A percentile compares a stretch with the other conserved stretches of the same genome.
Conservation (phyloP, 2,888 invertebrate genomes). For the Belgica antarctica region DNA sequence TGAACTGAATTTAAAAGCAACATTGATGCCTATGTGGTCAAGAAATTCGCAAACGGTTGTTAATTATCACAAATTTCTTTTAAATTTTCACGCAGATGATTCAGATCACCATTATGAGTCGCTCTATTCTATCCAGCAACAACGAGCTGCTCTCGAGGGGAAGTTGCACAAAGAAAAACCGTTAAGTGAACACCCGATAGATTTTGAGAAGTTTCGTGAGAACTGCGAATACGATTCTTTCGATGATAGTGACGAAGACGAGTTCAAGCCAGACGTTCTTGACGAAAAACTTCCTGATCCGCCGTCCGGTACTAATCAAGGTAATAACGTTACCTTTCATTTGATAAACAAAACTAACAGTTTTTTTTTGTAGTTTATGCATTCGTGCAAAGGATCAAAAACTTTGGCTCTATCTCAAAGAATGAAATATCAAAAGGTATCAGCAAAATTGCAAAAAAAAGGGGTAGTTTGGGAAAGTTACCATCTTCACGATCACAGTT, state of each 20-base stretch:
- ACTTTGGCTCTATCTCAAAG: constrained; percentile 60
- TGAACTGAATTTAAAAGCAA: not conserved
- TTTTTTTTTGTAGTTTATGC: too few species aligned
- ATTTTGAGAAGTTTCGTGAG: constrained; percentile 47
- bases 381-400: constrained; percentile 66
- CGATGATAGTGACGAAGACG: constrained; percentile 67
- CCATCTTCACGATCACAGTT: constrained; percentile 27
- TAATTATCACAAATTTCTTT: constrained; percentile 44
- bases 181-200: constrained; percentile 31
- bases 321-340: too few species aligned
- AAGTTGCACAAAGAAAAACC: constrained; percentile 33
- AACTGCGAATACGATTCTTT: constrained; percentile 69
- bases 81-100: too few species aligned
- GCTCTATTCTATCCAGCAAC: constrained; percentile 52
- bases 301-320: constrained; percentile 59
- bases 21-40: constrained; percentile 6
- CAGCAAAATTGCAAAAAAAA: constrained; percentile 46
- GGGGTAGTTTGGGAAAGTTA: not conserved
- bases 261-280: constrained; percentile 54
- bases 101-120: constrained; percentile 71
- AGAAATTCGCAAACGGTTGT: constrained; percentile 41
- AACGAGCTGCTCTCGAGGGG: constrained; percentile 26
- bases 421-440: constrained; percentile 60
- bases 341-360: too few species aligned
- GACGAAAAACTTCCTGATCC: constrained; percentile 62